These are phyloP conservation scores for Pogonophryne albipinna DNA, from an alignment of 2,797 vertebrate genomes.

Conservation along the genomic window DNA sequence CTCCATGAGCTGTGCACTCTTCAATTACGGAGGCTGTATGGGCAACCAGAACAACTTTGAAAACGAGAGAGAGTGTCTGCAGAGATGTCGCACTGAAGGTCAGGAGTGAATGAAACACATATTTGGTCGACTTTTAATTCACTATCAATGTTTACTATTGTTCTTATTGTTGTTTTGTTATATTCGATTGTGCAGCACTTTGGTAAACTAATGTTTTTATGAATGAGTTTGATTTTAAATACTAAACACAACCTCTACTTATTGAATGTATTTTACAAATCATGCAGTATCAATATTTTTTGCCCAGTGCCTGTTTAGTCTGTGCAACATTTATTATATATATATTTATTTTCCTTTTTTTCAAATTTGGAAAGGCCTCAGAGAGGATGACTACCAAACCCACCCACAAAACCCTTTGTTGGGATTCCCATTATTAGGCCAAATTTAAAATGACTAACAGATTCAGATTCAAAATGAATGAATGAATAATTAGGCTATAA, in stretches of 20 bases:
- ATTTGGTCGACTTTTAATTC: too few species aligned
- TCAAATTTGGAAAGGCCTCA: background rate
- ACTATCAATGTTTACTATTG: too few species aligned
- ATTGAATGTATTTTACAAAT: background rate
- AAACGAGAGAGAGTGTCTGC: slow-evolving; percentile 90
- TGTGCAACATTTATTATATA: background rate
- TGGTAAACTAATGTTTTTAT: too few species aligned
- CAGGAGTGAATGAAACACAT: slow-evolving; percentile 39
- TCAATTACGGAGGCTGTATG: slow-evolving; percentile 91
- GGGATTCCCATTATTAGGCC: background rate
- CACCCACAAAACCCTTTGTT: too few species aligned
- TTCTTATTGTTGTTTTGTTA: too few species aligned
- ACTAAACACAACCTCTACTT: background rate
- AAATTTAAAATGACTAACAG: background rate
- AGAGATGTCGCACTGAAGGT: slow-evolving; percentile 95
- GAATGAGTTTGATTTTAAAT: background rate
- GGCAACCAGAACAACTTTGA: slow-evolving; percentile 93
- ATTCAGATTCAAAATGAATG: too few species aligned
- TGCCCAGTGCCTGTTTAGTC: background rate
- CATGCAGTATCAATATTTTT: background rate
- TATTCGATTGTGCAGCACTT: too few species aligned
- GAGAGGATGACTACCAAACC: background rate
- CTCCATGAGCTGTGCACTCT: slow-evolving; percentile 89
- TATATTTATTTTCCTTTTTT: background rate
- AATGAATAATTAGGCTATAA: too few species aligned